Base-by-base conservation (phyloP, 2,113 vertebrate genomes). In the Neolamprologus fasciatus region DNA sequence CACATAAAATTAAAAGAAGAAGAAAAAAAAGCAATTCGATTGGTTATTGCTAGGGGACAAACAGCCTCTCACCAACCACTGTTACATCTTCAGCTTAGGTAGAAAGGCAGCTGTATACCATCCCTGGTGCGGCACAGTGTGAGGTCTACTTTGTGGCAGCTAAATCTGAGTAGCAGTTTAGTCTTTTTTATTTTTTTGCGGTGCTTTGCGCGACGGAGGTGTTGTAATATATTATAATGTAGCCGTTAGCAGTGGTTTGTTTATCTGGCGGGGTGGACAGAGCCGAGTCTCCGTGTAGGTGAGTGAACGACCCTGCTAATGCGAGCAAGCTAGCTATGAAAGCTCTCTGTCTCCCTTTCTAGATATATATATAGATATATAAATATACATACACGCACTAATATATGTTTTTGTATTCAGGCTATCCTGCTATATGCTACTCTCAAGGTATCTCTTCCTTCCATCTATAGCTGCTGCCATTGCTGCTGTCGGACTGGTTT, bases 41-140 rank as follows among this genome's bases (percentile, higher is more conserved):
- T 95, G 94, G 92, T 86, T 8, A 89, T 93, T 81, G 83, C 88
- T 88, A 85, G 89, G 90, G 91, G 89, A 93, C 91, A 63, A 82
- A 47, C 61, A 61, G 85, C 90, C 28, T 83, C 55, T 28, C 80
- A 88, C 54, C 76, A 53, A 50, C 42, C 40, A 45, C 73, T 45
- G 91, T 86, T 88, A 73, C 90, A 91, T 87, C 90, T 89, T 85
- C 13, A 83, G 76, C 89, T 87, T 84, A 14, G 58, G 16, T 61
- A 45, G 40, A 17, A 84, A 68, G 47, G 23, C 12, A 28, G 47
- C 45, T 7, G 13, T 16, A 66, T 68, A 28, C 26, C 13, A 26
- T 13, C 17, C 4, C 4, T 10, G 19, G 4, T 10, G 9, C 5
- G 6, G 7, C 3, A 4, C 3, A 11, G 7, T 33, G 6, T 28